These are phyloP conservation scores for Neosilurus hyrtlii DNA, from an alignment of 2,797 vertebrate genomes.

Conservation along the genomic window DNA sequence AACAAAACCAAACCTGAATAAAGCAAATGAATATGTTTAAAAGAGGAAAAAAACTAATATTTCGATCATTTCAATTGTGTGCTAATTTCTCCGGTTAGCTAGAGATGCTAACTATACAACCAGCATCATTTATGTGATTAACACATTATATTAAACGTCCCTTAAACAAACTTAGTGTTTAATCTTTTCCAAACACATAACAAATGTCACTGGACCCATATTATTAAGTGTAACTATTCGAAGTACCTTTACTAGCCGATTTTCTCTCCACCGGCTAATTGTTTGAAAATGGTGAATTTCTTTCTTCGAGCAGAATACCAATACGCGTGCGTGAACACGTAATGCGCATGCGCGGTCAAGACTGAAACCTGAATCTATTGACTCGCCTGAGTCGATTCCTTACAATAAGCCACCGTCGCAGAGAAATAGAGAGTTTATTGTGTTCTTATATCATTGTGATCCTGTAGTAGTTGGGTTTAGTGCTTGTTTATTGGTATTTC, in stretches of 20 bases:
- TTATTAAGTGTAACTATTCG: not conserved
- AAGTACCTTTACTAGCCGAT: not conserved
- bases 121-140: not conserved
- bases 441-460: too few relatives aligned
- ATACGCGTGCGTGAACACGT: slow-evolving; percentile 5
- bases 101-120: not conserved
- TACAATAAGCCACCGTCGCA: not conserved
- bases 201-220: not conserved
- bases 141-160: not conserved
- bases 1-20: not conserved
- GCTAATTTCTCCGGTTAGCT: slow-evolving; percentile 2
- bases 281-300: slow-evolving; percentile 7
- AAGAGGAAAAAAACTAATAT: not conserved
- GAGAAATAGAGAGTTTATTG: too few relatives aligned
- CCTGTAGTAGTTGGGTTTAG: too few relatives aligned
- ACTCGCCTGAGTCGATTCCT: not conserved
- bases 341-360: not conserved
- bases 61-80: not conserved
- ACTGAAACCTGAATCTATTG: not conserved
- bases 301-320: not conserved
- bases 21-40: too few relatives aligned
- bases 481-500: too few relatives aligned
- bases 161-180: not conserved
- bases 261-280: slow-evolving; percentile 1
- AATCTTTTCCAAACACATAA: not conserved